Percentiles rank a stretch among this genome's conserved stretches.
These are phyloP conservation scores for Teleogryllus oceanicus DNA, from an alignment of 2,888 invertebrate species.

Conservation along the genomic window DNA sequence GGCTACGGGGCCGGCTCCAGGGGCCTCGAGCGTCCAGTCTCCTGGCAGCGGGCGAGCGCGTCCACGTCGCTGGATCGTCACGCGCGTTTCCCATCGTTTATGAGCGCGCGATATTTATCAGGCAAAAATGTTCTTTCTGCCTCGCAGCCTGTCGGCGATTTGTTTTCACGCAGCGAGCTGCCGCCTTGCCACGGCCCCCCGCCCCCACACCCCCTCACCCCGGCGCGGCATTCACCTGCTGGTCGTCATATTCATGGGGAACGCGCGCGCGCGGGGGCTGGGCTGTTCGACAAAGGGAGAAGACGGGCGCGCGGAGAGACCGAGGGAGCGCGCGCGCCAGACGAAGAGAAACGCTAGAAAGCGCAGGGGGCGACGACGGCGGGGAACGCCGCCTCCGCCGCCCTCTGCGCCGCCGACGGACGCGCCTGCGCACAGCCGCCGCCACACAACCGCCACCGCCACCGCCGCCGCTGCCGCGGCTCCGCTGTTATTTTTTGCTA, in stretches of 20 bases:
- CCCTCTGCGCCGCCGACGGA: too few species aligned
- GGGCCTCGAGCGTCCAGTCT: neutral
- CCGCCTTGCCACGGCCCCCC: too few species aligned
- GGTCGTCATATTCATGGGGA: neutral
- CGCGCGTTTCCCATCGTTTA: neutral
- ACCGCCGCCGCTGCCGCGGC: neutral
- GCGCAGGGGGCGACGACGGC: too few species aligned
- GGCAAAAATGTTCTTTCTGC: neutral
- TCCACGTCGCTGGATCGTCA: neutral
- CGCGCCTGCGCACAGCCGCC: neutral
- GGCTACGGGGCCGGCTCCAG: neutral
- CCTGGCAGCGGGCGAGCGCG: neutral
- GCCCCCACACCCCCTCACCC: too few species aligned
- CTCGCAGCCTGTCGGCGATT: neutral
- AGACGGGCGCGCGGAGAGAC: too few species aligned
- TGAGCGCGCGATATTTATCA: neutral
- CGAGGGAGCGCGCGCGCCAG: too few species aligned
- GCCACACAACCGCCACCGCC: neutral
- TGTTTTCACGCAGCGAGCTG: too few species aligned
- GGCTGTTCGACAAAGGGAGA: too few species aligned
- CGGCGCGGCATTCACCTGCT: neutral
- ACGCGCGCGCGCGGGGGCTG: neutral
- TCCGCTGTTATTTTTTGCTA: conserved; percentile 5
- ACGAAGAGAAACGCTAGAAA: too few species aligned
- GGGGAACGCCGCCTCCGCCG: too few species aligned